Conservation (phyloP, 1,140 invertebrate species). For the Neodiprion fabricii region DNA sequence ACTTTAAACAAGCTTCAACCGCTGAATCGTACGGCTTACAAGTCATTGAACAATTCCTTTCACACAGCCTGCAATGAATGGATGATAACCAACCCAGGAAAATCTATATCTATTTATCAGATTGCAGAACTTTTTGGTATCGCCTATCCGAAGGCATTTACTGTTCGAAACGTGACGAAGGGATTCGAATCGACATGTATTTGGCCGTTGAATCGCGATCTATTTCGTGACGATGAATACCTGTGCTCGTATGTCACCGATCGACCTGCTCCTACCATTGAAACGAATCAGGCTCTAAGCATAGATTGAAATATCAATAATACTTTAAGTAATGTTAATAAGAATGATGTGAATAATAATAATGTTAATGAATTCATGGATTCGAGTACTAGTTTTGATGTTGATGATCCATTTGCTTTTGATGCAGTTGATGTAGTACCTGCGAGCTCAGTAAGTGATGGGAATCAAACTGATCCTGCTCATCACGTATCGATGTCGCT, state of each 20-base stretch:
- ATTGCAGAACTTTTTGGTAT: conserved; percentile 34
- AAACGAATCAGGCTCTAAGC: neutral
- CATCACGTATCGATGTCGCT: neutral
- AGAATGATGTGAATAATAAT: too few species aligned
- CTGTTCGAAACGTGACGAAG: conserved; percentile 31
- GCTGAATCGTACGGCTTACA: conserved; percentile 42
- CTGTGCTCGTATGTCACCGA: too few species aligned
- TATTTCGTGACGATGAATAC: too few species aligned
- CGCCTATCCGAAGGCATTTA: conserved; percentile 38
- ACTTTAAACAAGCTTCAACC: conserved; percentile 48
- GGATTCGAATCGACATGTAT: neutral
- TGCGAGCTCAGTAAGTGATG: neutral
- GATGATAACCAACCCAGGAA: conserved; percentile 40
- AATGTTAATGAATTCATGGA: too few species aligned
- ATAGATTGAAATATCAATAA: conserved; percentile 4
- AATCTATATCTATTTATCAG: conserved; percentile 43
- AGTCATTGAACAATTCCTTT: conserved; percentile 42
- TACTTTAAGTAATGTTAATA: neutral
- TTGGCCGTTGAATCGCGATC: neutral
- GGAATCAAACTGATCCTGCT: neutral
- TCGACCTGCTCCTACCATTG: neutral
- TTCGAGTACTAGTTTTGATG: too few species aligned
- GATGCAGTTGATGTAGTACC: neutral
- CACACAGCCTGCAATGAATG: conserved; percentile 38
- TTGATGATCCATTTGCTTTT: too few species aligned